These are phyloP conservation scores for Enteromius unitaeniatus DNA, from an alignment of 2,797 vertebrate genomes.

Conservation along the genomic window DNA sequence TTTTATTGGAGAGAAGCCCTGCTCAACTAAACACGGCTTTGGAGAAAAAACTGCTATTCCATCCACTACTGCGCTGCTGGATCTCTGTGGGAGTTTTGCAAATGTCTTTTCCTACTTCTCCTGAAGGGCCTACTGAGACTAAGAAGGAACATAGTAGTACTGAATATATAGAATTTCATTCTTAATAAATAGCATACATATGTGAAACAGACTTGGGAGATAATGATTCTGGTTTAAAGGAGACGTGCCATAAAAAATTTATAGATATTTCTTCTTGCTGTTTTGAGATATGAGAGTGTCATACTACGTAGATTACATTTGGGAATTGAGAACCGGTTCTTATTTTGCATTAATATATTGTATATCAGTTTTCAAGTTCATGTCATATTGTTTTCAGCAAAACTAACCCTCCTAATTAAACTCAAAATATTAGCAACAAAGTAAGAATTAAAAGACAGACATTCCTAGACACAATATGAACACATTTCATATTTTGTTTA, in stretches of 20 bases:
- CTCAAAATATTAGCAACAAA: not conserved
- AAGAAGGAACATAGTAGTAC: not conserved
- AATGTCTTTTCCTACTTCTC: constrained; percentile 21
- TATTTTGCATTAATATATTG: not conserved
- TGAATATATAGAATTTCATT: constrained; percentile 12
- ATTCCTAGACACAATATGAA: not conserved
- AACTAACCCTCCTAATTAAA: not conserved
- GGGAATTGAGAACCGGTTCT: not conserved
- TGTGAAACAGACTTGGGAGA: not conserved
- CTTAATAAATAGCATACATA: not conserved
- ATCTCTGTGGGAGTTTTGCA: not conserved
- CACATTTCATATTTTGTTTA: not conserved
- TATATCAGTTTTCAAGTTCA: not conserved
- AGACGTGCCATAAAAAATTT: not conserved
- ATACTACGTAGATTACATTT: not conserved
- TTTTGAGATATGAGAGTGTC: not conserved
- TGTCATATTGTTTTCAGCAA: not conserved
- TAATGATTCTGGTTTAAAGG: not conserved
- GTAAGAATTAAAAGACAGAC: not conserved
- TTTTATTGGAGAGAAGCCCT: constrained; percentile 44
- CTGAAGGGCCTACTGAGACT: constrained; percentile 7
- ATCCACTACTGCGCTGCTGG: not conserved
- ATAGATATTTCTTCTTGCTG: not conserved
- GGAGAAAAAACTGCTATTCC: constrained; percentile 12
- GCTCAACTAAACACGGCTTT: constrained; percentile 2